phyloP scores from a whole-genome alignment of 2,888 invertebrate species.

The Brachylomia viminalis region DNA sequence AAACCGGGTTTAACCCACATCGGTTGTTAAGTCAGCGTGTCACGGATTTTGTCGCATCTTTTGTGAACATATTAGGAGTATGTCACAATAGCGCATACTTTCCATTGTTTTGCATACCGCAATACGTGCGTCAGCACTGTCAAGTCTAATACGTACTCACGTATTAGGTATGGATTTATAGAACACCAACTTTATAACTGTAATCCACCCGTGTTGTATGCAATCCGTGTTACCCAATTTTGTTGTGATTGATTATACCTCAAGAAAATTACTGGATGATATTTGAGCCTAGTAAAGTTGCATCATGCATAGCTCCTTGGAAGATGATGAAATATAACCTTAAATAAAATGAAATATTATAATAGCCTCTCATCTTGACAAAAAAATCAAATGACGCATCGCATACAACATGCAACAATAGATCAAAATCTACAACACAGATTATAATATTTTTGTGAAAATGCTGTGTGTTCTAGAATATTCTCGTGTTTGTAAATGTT shows the following conservation, averaged over 20 bases:
- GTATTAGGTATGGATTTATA: slow-evolving; percentile 15
- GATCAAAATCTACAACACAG: slow-evolving; percentile 5
- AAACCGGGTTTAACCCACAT: background rate
- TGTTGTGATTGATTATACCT: slow-evolving; percentile 15
- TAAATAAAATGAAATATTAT: slow-evolving; percentile 15
- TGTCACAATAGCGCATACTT: background rate
- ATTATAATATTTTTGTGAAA: slow-evolving; percentile 6
- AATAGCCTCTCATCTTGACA: slow-evolving; percentile 18
- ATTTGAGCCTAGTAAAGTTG: slow-evolving; percentile 8
- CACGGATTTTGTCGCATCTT: slow-evolving; percentile 25
- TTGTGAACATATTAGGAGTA: background rate
- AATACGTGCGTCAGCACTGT: slow-evolving; percentile 36
- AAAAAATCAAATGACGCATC: slow-evolving; percentile 38
- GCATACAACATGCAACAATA: background rate
- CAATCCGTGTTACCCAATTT: slow-evolving; percentile 28
- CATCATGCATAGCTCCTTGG: background rate
- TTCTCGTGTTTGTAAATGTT: slow-evolving; percentile 25
- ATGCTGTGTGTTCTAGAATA: slow-evolving; percentile 16
- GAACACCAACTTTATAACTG: slow-evolving; percentile 33
- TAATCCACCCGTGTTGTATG: slow-evolving; percentile 25
- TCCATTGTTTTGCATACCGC: slow-evolving; percentile 24
- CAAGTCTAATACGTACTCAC: slow-evolving; percentile 11
- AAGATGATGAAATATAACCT: slow-evolving; percentile 20
- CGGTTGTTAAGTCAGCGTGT: background rate
- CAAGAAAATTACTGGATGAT: slow-evolving; percentile 9